Percentiles rank a stretch among this genome's conserved stretches.
Evolutionary conservation across 2,888 invertebrate genomes (phyloP).

Genomic region (Apocheima hispidaria): DNA sequence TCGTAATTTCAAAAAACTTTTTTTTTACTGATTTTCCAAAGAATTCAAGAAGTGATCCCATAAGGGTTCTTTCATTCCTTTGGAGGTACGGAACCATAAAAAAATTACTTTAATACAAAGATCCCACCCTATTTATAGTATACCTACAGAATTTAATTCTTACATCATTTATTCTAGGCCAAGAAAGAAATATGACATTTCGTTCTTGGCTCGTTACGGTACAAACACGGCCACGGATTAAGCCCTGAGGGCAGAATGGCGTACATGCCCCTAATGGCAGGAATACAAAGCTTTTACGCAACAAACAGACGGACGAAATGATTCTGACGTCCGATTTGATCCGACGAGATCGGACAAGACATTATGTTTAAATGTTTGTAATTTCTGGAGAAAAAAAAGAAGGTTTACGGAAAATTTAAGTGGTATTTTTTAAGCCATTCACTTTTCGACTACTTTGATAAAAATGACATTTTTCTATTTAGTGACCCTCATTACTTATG

Average conservation of each 20-base stretch:
- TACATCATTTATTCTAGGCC: background rate
- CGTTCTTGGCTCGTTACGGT: conserved; percentile 42
- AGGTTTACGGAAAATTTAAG: too few species aligned
- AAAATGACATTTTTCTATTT: too few species aligned
- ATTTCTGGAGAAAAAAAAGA: conserved; percentile 22
- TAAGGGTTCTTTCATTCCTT: too few species aligned
- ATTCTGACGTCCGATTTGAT: conserved; percentile 38
- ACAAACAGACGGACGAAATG: conserved; percentile 42
- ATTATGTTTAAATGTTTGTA: conserved; percentile 26
- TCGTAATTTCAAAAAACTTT: too few species aligned
- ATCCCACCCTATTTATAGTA: too few species aligned
- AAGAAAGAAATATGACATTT: conserved; percentile 29
- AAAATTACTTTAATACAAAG: too few species aligned
- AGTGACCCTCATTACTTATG: too few species aligned
- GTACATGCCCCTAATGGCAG: conserved; percentile 39
- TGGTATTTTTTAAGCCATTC: background rate
- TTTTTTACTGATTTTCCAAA: too few species aligned
- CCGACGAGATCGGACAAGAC: conserved; percentile 25
- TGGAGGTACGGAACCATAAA: too few species aligned
- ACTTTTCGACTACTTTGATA: background rate
- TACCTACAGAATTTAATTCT: background rate
- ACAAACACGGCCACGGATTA: conserved; percentile 42
- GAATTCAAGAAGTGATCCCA: too few species aligned
- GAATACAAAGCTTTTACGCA: conserved; percentile 39
- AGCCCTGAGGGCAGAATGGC: conserved; percentile 40